These are phyloP conservation scores for Crepidodera aurea DNA, from an alignment of 2,888 invertebrate species.

Conservation along the genomic window DNA sequence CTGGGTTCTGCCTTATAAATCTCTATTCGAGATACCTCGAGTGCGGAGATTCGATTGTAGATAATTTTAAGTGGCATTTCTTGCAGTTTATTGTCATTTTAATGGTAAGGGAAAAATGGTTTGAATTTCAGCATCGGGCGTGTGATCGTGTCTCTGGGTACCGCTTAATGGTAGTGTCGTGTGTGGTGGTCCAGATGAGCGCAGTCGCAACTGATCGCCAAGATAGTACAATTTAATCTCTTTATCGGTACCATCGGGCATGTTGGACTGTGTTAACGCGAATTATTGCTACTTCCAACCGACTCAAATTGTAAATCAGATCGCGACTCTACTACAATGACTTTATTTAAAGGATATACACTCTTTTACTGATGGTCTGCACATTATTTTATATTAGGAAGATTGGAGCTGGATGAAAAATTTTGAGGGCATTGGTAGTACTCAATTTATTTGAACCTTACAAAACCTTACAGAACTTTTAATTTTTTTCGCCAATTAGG, in stretches of 20 bases:
- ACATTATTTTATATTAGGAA: too few species aligned
- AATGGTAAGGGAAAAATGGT: constrained; percentile 32
- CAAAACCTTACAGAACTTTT: too few species aligned
- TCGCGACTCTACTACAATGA: constrained; percentile 20
- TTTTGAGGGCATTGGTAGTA: too few species aligned
- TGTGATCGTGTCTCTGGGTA: constrained; percentile 48
- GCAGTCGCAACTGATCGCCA: constrained; percentile 29
- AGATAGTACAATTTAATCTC: constrained; percentile 39
- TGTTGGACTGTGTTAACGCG: constrained; percentile 38
- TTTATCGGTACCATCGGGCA: constrained; percentile 42
- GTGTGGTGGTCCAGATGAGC: constrained; percentile 47
- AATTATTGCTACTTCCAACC: constrained; percentile 33
- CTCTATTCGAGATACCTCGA: constrained; percentile 24
- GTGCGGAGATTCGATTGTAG: constrained; percentile 41
- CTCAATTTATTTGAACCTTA: too few species aligned
- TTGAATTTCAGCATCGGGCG: constrained; percentile 43
- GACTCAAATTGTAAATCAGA: constrained; percentile 24
- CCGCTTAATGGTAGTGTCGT: constrained; percentile 50
- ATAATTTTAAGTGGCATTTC: constrained; percentile 42
- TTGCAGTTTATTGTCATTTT: constrained; percentile 42
- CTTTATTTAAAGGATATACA: constrained; percentile 22
- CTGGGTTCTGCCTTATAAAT: constrained; percentile 20
- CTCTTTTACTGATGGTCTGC: too few species aligned
- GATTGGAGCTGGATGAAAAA: too few species aligned
- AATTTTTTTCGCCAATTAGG: too few species aligned